Conservation (phyloP, 2,113 vertebrate species). For the Corythaeola cristata region DNA sequence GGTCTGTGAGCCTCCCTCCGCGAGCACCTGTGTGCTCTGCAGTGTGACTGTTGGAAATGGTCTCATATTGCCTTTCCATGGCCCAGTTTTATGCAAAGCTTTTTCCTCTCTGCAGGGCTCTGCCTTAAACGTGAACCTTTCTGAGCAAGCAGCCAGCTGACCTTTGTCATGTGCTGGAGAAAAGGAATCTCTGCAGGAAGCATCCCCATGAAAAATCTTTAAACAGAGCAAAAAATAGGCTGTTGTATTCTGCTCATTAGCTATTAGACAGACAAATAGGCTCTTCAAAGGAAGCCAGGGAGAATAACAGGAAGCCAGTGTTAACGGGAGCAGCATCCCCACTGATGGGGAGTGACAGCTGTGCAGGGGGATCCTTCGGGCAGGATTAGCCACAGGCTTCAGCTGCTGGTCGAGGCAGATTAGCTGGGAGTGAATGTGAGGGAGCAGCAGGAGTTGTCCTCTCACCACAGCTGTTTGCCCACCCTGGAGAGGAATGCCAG, state of each 20-base stretch:
- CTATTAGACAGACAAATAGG: slow-evolving; percentile 36
- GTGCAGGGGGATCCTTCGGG: background rate
- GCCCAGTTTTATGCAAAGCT: background rate
- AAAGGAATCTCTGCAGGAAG: slow-evolving; percentile 54
- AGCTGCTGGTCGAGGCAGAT: background rate
- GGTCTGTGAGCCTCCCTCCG: background rate
- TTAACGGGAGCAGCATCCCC: background rate
- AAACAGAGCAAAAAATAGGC: slow-evolving; percentile 36
- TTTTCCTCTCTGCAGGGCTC: background rate
- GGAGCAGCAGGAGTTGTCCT: slow-evolving; percentile 2
- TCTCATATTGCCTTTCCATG: background rate
- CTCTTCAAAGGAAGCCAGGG: slow-evolving; percentile 65
- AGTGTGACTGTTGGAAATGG: background rate
- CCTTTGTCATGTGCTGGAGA: slow-evolving; percentile 1
- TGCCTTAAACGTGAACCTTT: background rate
- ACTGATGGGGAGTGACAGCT: slow-evolving; percentile 13
- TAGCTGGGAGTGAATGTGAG: background rate
- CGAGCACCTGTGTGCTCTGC: background rate
- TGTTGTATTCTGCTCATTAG: slow-evolving; percentile 45
- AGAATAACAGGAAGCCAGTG: slow-evolving; percentile 72
- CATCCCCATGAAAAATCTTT: slow-evolving; percentile 36
- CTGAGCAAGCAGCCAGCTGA: background rate
- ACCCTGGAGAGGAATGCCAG: slow-evolving; percentile 8
- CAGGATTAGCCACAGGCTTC: slow-evolving; percentile 1
- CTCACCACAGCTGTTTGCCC: slow-evolving; percentile 31